Evolutionary conservation across 2,113 vertebrate species (phyloP).

Genomic region (Desmodus rotundus): DNA sequence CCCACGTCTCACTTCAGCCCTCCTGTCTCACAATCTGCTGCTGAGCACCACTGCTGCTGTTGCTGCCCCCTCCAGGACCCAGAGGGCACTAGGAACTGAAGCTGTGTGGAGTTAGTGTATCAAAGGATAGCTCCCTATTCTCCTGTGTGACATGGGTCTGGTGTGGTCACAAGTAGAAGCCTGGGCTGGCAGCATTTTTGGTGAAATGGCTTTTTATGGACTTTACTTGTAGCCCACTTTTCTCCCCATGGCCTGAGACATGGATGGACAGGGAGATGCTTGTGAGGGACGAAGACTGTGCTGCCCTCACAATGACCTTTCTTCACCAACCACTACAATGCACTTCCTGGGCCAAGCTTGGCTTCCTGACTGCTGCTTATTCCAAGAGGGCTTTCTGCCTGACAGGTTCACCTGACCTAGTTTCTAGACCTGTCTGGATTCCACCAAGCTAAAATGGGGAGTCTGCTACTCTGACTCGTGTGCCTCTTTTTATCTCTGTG

Average conservation of each 20-base stretch:
- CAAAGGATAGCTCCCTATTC: not conserved
- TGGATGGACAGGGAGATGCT: not conserved
- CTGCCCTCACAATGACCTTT: not conserved
- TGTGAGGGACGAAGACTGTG: not conserved
- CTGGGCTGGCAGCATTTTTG: not conserved
- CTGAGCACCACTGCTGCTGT: too few species aligned
- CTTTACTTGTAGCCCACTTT: not conserved
- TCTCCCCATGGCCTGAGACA: not conserved
- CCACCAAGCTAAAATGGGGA: not conserved
- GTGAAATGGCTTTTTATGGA: not conserved
- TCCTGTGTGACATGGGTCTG: not conserved
- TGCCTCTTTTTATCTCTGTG: not conserved
- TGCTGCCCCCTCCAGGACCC: not conserved
- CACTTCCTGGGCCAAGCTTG: not conserved
- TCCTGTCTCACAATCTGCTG: not conserved
- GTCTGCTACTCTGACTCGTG: not conserved
- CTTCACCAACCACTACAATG: not conserved
- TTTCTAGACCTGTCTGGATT: not conserved
- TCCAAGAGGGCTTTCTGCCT: not conserved
- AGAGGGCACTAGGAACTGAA: not conserved
- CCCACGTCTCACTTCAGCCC: too few species aligned
- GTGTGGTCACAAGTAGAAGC: not conserved
- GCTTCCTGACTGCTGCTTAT: not conserved
- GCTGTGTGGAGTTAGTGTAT: accelerated
- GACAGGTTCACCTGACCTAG: not conserved